Conservation (phyloP, 2,113 vertebrate species). For the Nesogale talazaci region DNA sequence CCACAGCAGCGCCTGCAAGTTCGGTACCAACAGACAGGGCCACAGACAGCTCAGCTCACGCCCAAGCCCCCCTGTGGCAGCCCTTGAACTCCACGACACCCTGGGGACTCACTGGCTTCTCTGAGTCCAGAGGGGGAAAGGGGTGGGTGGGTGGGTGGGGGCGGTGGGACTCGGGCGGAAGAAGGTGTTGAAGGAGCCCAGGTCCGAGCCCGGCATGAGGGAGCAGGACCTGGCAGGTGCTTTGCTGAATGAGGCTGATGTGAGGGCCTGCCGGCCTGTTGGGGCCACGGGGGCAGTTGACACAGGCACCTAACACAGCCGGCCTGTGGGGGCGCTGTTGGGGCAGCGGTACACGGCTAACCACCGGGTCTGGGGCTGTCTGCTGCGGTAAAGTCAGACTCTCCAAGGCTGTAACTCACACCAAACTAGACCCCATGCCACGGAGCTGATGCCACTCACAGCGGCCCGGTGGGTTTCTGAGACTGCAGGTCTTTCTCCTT, state of each 20-base stretch:
- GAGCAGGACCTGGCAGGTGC: background rate
- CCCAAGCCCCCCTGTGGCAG: background rate
- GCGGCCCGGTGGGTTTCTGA: too few relatives aligned
- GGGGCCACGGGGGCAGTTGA: background rate
- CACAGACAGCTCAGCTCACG: background rate
- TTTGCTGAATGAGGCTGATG: background rate
- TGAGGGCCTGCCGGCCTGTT: background rate
- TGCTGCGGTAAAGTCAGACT: background rate
- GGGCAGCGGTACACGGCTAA: too few relatives aligned
- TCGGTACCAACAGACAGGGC: background rate
- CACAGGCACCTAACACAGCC: background rate
- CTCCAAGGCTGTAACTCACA: too few relatives aligned
- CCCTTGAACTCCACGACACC: background rate
- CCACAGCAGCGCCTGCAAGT: background rate
- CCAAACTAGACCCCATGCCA: too few relatives aligned
- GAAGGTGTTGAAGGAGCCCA: background rate
- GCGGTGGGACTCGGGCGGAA: background rate
- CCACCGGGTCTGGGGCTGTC: too few relatives aligned
- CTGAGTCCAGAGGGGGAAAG: background rate
- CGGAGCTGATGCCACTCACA: too few relatives aligned
- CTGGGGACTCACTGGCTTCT: background rate
- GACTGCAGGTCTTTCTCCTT: too few relatives aligned
- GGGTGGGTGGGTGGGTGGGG: background rate
- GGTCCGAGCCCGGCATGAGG: background rate
- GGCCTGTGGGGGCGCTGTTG: background rate